Conservation (phyloP, 2,113 vertebrate species). For the Plecturocebus donacophilus region DNA sequence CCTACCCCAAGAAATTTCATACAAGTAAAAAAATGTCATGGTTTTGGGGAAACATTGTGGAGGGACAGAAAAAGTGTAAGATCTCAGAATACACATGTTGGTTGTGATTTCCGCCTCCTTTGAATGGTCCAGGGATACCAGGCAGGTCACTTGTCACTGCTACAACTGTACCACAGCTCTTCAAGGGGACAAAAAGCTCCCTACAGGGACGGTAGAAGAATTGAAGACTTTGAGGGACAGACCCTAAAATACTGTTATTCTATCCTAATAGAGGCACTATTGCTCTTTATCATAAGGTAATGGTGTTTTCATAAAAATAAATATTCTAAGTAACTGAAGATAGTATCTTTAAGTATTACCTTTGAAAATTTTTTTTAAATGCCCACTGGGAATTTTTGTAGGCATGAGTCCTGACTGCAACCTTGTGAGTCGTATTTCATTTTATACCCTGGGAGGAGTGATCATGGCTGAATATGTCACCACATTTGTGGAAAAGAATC, state of each 20-base stretch:
- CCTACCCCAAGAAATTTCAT: background rate
- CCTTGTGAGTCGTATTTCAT: no score
- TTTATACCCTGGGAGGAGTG: accelerated
- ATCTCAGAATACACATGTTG: background rate
- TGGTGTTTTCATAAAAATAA: background rate
- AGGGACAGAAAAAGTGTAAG: accelerated
- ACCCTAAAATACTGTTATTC: background rate
- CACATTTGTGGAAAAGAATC: background rate
- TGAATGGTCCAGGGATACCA: background rate
- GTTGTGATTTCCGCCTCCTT: background rate
- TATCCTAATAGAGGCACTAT: background rate
- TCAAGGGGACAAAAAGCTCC: background rate
- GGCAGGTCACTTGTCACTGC: background rate
- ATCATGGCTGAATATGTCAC: background rate
- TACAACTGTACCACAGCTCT: background rate
- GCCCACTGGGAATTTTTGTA: background rate
- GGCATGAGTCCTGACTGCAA: accelerated
- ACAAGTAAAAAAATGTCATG: background rate
- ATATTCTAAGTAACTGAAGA: background rate
- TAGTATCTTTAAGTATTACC: background rate
- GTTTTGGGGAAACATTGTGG: no score
- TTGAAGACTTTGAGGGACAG: background rate
- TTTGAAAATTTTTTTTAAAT: background rate
- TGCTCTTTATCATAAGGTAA: background rate
- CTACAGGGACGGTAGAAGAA: background rate